Evolutionary conservation across 2,888 invertebrate genomes (phyloP), one percentile per base, ranked within the genome.

Genomic region (Apeira syringaria): DNA sequence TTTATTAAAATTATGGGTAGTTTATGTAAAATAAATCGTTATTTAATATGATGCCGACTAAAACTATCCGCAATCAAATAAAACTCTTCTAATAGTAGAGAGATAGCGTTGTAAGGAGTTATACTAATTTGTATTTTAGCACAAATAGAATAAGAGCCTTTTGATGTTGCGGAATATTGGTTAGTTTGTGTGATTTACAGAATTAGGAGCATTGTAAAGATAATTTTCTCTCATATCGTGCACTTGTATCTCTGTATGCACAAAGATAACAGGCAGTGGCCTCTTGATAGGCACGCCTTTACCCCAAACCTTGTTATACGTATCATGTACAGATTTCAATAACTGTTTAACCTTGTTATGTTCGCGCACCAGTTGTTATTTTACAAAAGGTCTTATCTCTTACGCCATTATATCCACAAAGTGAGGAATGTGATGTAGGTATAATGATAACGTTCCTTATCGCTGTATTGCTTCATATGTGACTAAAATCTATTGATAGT

Each of bases 361-460:
- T 56, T 56, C 44, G 37, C 42, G 25, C 33, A 35, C 25, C 37
- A 45, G 28, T 45, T 56, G 48, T 53, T 61, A 56, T 64, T 66
- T 59, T 51, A 22, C 15, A 30, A 32, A 18, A 31, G 15, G 8
- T 31, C 12, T 61, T 67, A 61, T 67, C 61, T 61, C 42, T 54
- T 47, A 56, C 44, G 31, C 47, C 26, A 41, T 49, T 52, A 53
- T 47, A 34, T 36, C 36, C 50, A 42, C 38, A 45, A 55, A 41
- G 42, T 38, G 22, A 26, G 50, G 66, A 61, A 66, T 68, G 64
- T 55, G 53, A 64, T 61, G 57, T 58, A 64, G 60, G 57, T 58
- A 57, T 62, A 57, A 59, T 43, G 67, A 70, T 73, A 72, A 61
- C 37, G 55, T 34, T 37, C 42, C 53, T 69, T 68, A 71, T 70